Conservation (phyloP, 2,888 invertebrate species). For the Entomobrya proxima region DNA sequence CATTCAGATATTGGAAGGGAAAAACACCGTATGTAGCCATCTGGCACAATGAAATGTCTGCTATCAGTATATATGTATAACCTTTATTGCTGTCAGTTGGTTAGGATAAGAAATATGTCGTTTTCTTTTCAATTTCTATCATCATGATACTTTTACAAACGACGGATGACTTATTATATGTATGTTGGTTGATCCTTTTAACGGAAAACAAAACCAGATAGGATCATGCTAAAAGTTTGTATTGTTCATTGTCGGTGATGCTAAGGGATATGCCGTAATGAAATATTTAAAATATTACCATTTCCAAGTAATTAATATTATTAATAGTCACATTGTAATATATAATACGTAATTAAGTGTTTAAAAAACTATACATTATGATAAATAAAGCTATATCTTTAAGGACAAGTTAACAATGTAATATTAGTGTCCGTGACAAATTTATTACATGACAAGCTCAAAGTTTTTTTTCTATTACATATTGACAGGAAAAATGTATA, state of each 20-base stretch:
- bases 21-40: slow-evolving; percentile 17
- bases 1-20: neutral
- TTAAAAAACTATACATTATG: neutral
- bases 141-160: neutral
- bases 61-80: neutral
- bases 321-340: slow-evolving; percentile 15
- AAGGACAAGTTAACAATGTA: slow-evolving; percentile 6
- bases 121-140: slow-evolving; percentile 42
- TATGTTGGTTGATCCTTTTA: slow-evolving; percentile 15
- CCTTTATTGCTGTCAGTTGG: slow-evolving; percentile 26
- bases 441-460: slow-evolving; percentile 14
- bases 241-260: too few species aligned
- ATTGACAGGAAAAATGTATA: slow-evolving; percentile 16
- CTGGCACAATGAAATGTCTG: neutral
- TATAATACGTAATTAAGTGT: neutral
- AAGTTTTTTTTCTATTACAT: neutral
- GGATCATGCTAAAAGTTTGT: slow-evolving; percentile 11
- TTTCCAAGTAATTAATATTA: slow-evolving; percentile 6
- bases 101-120: slow-evolving; percentile 6
- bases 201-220: slow-evolving; percentile 37
- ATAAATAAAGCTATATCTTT: neutral
- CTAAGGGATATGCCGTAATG: neutral
- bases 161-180: slow-evolving; percentile 11
- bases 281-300: neutral
- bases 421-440: slow-evolving; percentile 45